These are phyloP conservation scores for Catocala nupta DNA, from an alignment of 2,888 invertebrate genomes.

Conservation along the genomic window DNA sequence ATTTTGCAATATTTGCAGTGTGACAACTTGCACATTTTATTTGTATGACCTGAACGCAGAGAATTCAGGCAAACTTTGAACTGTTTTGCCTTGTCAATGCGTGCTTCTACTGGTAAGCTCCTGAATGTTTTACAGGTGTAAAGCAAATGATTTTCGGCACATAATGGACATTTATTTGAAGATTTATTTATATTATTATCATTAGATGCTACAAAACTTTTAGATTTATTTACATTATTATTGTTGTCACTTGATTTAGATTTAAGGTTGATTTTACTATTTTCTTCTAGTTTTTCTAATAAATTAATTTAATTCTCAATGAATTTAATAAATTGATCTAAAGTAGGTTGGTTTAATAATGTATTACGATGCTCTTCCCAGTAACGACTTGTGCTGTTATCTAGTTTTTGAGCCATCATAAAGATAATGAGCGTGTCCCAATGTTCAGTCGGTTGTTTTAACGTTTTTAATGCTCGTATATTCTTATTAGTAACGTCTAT, in stretches of 20 bases:
- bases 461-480: too few species aligned
- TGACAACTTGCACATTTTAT: conserved; percentile 7
- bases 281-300: background rate
- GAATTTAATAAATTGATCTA: background rate
- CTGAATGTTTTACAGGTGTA: too few species aligned
- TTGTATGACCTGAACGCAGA: conserved; percentile 8
- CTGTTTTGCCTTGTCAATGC: too few species aligned
- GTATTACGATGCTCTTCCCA: too few species aligned
- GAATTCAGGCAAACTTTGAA: conserved; percentile 17
- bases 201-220: background rate
- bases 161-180: conserved; percentile 12
- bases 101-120: too few species aligned
- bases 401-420: too few species aligned
- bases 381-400: too few species aligned
- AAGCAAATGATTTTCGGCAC: background rate
- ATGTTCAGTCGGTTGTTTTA: too few species aligned
- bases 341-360: background rate
- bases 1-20: conserved; percentile 15
- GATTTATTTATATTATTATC: background rate
- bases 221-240: background rate
- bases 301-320: too few species aligned
- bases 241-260: background rate
- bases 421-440: too few species aligned
- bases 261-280: background rate
- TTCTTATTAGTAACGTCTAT: too few species aligned